phyloP scores from a whole-genome alignment of 2,888 invertebrate genomes.

The Dryobota labecula region DNA sequence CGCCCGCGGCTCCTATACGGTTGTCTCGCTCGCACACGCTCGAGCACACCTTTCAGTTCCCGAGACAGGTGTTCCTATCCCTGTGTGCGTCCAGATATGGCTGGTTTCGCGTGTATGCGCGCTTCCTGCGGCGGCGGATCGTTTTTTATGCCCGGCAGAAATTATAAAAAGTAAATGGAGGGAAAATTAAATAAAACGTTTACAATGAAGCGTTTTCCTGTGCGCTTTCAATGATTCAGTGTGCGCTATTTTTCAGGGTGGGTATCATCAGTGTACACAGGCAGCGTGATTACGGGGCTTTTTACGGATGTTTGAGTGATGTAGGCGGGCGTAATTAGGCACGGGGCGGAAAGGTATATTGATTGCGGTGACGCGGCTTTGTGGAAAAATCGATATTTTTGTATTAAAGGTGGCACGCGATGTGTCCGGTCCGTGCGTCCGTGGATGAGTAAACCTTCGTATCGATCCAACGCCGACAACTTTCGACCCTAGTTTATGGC shows the following conservation, averaged over 20 bases:
- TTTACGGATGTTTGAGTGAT: constrained; percentile 88
- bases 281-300: constrained; percentile 82
- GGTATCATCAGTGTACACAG: constrained; percentile 77
- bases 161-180: constrained; percentile 91
- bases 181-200: constrained; percentile 91
- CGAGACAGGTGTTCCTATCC: constrained; percentile 89
- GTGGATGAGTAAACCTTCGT: constrained; percentile 85
- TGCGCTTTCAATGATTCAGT: constrained; percentile 89
- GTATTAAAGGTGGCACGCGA: constrained; percentile 90
- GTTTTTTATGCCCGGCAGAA: constrained; percentile 90
- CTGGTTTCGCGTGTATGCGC: constrained; percentile 80
- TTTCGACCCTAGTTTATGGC: constrained; percentile 86
- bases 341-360: constrained; percentile 90
- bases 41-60: constrained; percentile 89
- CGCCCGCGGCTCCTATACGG: constrained; percentile 74
- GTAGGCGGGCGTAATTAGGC: constrained; percentile 90
- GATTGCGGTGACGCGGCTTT: constrained; percentile 90
- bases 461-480: constrained; percentile 84
- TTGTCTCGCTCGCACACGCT: constrained; percentile 80
- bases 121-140: constrained; percentile 90
- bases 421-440: constrained; percentile 86
- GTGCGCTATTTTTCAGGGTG: constrained; percentile 86
- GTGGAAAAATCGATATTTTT: constrained; percentile 90
- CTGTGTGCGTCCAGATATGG: constrained; percentile 87
- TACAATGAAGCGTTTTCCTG: constrained; percentile 90